These are phyloP conservation scores for Matsumurasca onukii DNA, from an alignment of 1,140 invertebrate species.

Conservation along the genomic window DNA sequence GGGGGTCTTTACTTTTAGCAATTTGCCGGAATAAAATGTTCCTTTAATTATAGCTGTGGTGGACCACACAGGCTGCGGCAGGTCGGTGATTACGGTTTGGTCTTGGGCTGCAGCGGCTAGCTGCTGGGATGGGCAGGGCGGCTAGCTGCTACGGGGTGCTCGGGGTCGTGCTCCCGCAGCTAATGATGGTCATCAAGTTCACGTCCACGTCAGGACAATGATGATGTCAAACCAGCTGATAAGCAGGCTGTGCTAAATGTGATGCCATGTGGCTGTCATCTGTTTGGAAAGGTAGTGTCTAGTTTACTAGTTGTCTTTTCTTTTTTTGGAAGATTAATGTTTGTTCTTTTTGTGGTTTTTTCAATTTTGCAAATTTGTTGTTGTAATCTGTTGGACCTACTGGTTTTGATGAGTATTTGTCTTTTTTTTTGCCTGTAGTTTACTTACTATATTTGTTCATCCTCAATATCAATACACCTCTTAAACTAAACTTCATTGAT, in stretches of 20 bases:
- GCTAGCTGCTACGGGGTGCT: background rate
- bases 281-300: no score
- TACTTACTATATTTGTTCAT: background rate
- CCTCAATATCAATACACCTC: background rate
- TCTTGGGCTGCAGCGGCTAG: background rate
- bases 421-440: background rate
- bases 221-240: no score
- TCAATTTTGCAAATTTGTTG: constrained; percentile 1
- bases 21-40: constrained; percentile 14
- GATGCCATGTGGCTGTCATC: no score
- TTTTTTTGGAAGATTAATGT: no score
- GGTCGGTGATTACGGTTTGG: background rate
- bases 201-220: no score
- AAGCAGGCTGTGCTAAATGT: no score
- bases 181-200: background rate
- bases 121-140: background rate
- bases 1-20: constrained; percentile 9
- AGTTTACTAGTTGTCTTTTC: no score
- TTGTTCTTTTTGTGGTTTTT: no score
- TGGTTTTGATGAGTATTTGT: background rate
- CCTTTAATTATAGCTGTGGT: constrained; percentile 2
- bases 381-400: background rate
- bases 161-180: background rate
- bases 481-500: background rate
- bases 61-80: background rate